Evolutionary conservation across 2,113 vertebrate genomes (phyloP).

Genomic region (Rhizomys pruinosus): DNA sequence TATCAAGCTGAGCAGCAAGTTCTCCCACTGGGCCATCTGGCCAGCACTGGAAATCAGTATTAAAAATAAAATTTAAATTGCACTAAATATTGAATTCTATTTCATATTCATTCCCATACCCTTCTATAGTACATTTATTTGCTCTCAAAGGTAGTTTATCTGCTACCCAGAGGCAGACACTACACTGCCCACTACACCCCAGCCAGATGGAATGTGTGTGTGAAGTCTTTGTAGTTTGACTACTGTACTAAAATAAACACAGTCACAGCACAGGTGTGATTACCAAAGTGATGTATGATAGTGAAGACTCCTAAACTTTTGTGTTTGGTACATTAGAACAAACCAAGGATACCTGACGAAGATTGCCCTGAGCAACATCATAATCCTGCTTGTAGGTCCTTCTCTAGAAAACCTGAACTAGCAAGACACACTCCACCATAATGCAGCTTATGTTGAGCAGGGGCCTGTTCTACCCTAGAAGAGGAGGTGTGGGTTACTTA

Average conservation of each 20-base stretch:
- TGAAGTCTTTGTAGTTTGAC: not conserved
- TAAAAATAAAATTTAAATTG: not conserved
- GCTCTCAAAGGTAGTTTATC: not conserved
- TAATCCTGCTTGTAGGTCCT: conserved; percentile 1
- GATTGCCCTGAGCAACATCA: not conserved
- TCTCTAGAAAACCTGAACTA: not conserved
- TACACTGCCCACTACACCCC: not conserved
- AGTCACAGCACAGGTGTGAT: not conserved
- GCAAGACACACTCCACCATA: not conserved
- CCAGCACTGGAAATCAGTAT: not conserved
- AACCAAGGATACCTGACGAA: not conserved
- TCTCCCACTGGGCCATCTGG: not conserved
- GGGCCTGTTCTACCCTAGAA: not conserved
- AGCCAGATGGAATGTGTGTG: not conserved
- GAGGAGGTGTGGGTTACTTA: not conserved
- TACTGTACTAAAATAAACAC: not conserved
- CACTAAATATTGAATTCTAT: not conserved
- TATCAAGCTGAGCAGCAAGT: too few relatives aligned
- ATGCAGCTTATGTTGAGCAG: not conserved
- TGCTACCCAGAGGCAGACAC: too few relatives aligned
- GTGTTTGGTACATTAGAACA: not conserved
- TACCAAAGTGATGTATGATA: not conserved
- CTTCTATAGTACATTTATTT: not conserved
- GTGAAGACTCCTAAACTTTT: not conserved
- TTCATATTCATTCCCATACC: not conserved